A percentile compares a stretch with the other conserved stretches of the same genome.
Evolutionary conservation across 2,113 vertebrate genomes (phyloP).

Genomic region (Ptilorrhoa leucosticta): DNA sequence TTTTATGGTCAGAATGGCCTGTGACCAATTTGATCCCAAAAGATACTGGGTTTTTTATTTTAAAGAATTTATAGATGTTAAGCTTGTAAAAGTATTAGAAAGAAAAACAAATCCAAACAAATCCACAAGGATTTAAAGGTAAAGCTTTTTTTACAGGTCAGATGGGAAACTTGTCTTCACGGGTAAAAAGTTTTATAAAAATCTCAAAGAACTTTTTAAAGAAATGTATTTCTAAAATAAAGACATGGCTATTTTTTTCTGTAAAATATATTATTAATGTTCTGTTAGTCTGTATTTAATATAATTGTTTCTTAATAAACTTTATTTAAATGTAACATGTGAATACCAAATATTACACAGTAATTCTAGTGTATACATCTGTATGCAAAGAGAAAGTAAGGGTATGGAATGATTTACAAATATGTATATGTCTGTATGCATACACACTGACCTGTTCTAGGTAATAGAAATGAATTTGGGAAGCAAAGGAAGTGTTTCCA

Average conservation of each 20-base stretch:
- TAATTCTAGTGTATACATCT: background rate
- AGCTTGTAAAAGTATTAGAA: background rate
- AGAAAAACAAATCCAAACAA: background rate
- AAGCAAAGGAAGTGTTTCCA: background rate
- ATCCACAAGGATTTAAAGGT: background rate
- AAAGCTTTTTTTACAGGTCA: constrained; percentile 23
- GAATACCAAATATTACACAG: constrained; percentile 41
- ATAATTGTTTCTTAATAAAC: constrained; percentile 68
- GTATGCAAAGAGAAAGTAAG: constrained; percentile 1
- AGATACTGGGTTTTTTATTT: background rate
- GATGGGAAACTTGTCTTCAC: constrained; percentile 21
- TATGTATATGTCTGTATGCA: background rate
- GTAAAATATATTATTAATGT: constrained; percentile 55
- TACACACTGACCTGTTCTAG: background rate
- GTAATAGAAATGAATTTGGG: background rate
- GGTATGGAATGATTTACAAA: background rate
- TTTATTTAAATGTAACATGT: constrained; percentile 62
- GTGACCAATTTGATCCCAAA: constrained; percentile 48
- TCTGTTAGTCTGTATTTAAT: constrained; percentile 66
- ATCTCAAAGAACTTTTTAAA: constrained; percentile 42
- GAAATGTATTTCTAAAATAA: constrained; percentile 48
- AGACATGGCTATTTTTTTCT: constrained; percentile 56
- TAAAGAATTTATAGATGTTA: background rate
- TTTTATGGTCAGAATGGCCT: constrained; percentile 56
- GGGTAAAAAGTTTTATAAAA: constrained; percentile 61